Conservation (phyloP, 2,113 vertebrate species). For the Antigone vipio region DNA sequence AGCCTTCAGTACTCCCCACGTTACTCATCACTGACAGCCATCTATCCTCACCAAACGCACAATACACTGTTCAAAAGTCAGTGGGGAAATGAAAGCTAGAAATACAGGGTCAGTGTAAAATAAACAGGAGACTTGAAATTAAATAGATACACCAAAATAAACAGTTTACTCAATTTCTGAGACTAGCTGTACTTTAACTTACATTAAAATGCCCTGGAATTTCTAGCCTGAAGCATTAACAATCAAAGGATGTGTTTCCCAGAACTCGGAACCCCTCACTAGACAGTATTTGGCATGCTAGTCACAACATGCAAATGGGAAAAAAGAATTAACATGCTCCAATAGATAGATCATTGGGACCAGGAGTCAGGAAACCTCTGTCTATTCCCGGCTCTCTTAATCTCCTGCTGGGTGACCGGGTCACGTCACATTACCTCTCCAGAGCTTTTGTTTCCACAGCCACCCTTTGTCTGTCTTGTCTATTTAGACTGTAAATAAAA, state of each 20-base stretch:
- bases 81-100: background rate
- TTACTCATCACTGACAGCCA: background rate
- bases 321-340: background rate
- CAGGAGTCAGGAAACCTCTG: conserved; percentile 24
- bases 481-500: conserved; percentile 68
- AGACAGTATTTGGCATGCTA: background rate
- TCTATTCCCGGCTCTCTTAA: conserved; percentile 15
- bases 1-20: background rate
- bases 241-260: background rate
- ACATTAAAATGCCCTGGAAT: background rate
- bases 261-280: background rate
- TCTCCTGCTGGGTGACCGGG: conserved; percentile 61
- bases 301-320: background rate
- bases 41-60: background rate
- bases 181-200: background rate
- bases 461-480: conserved; percentile 54
- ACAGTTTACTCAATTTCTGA: background rate
- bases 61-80: background rate
- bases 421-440: conserved; percentile 55
- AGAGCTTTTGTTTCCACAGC: conserved; percentile 55
- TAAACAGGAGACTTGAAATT: background rate
- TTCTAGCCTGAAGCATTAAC: background rate
- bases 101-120: background rate
- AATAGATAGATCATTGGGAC: conserved; percentile 10
- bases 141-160: background rate